Base-by-base conservation (phyloP, 2,797 vertebrate species). In the Mastacembelus armatus region DNA sequence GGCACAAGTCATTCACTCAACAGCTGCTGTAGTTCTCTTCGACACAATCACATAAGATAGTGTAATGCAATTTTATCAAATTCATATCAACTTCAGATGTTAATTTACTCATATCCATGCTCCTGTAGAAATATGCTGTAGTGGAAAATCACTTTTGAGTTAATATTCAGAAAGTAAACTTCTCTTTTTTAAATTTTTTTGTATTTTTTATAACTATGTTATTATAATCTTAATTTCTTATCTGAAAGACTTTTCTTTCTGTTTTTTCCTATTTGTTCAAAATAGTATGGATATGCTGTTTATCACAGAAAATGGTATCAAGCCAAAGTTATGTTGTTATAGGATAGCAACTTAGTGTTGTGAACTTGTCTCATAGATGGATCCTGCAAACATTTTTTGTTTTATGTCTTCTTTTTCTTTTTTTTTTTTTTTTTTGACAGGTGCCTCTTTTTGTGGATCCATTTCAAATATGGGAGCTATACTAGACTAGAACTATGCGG, bases 1-100 rank as follows among this genome's bases (percentile, higher is more conserved):
- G 90, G 91, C 91, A 90, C 90, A 91, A 88, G 88, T 88, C 92
- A 91, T 86, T 91, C 89, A 90, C 84, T 78, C 77, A 60, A 78
- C 76, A 85, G 85, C 74, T 66, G 61, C 73, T 54, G 84, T 72
- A 49, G 60, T 39, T 75, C 67, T 72, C 67, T 60, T 70, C 78
- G 59, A 74, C 78, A 38, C 79, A 61, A 33, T 24, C 42, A 51
- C 76, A 51, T 33, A 55, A 14, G 45, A 78, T 30, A 48, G 36
- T 73, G 72, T 69, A 65, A 82, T 62, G 62, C 47, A 65, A 78
- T 79, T 70, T 60, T 36, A 49, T 2, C 4, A 74, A 66, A 64
- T 63, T 9, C 44, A 26, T 16, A 67, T 48, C 21, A 32, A 49
- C 9, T 49, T 24, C 16, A n/a, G 3, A 35, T 52, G 71, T 38